Percentiles rank a stretch among this genome's conserved stretches.
phyloP scores from a whole-genome alignment of 2,797 vertebrate genomes.

The Anomalospiza imberbis region DNA sequence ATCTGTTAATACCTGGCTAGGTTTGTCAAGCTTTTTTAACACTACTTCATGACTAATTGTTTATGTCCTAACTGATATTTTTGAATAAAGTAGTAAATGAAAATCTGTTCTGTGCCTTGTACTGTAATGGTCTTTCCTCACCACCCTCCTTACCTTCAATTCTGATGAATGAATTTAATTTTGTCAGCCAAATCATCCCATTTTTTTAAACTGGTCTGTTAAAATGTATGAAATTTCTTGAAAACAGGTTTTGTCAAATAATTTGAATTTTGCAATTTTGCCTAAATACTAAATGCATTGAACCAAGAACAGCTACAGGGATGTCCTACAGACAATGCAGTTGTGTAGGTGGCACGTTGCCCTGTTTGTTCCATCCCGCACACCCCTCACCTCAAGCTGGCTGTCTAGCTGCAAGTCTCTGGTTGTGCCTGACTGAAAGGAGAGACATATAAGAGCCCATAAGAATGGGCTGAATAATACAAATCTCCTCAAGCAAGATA shows the following conservation, averaged over 20 bases:
- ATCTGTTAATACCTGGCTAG: background rate
- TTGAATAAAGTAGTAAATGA: background rate
- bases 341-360: rapidly evolving
- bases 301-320: background rate
- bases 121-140: background rate
- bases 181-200: background rate
- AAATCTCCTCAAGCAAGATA: background rate
- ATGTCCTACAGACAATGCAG: background rate
- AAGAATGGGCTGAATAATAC: background rate
- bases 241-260: background rate
- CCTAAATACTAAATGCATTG: background rate
- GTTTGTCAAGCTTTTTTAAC: background rate
- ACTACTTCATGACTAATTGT: background rate
- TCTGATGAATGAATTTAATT: background rate
- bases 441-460: background rate
- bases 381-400: rapidly evolving
- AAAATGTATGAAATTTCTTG: background rate
- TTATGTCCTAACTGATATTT: background rate
- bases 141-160: background rate
- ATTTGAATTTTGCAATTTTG: background rate
- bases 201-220: background rate
- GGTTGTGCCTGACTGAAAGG: background rate
- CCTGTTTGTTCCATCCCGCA: background rate
- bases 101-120: background rate
- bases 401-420: background rate